These are phyloP conservation scores for Ophthalmolycus amberensis DNA, from an alignment of 2,113 vertebrate genomes.

Conservation along the genomic window DNA sequence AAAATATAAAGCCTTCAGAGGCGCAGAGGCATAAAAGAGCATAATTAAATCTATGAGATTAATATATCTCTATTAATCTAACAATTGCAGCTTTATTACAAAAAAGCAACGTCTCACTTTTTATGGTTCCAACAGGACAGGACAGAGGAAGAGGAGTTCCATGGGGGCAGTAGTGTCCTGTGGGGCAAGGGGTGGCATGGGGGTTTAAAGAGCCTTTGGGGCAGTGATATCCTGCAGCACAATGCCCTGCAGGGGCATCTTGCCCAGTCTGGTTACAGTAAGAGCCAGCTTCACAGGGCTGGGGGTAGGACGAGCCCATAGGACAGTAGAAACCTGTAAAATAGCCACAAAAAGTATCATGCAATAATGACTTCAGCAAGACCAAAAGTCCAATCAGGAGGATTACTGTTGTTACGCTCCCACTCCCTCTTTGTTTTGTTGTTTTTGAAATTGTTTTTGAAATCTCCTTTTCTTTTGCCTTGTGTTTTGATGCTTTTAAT, in stretches of 20 bases:
- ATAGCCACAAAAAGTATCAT: constrained; percentile 23
- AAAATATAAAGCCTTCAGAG: background rate
- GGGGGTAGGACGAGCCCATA: constrained; percentile 79
- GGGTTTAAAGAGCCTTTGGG: constrained; percentile 80
- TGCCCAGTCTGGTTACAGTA: constrained; percentile 82
- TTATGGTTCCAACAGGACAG: constrained; percentile 79
- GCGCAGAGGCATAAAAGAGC: background rate
- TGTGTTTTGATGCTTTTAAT: too few species aligned
- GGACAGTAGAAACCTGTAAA: constrained; percentile 86
- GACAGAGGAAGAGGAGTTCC: constrained; percentile 78
- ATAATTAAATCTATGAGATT: background rate
- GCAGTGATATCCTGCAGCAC: constrained; percentile 84
- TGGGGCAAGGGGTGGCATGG: constrained; percentile 64
- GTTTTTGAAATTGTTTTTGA: too few species aligned
- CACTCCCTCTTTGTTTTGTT: too few species aligned
- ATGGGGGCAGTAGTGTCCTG: constrained; percentile 88
- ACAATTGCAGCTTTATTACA: constrained; percentile 1
- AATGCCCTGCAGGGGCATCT: constrained; percentile 70
- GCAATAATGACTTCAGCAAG: constrained; percentile 21
- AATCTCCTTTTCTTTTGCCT: too few species aligned
- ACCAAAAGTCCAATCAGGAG: constrained; percentile 6
- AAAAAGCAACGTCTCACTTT: constrained; percentile 65
- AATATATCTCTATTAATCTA: background rate
- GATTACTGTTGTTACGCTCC: constrained; percentile 8
- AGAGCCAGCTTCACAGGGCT: constrained; percentile 82